These are phyloP conservation scores for Valencia hispanica DNA, from an alignment of 2,797 vertebrate species.

Conservation along the genomic window DNA sequence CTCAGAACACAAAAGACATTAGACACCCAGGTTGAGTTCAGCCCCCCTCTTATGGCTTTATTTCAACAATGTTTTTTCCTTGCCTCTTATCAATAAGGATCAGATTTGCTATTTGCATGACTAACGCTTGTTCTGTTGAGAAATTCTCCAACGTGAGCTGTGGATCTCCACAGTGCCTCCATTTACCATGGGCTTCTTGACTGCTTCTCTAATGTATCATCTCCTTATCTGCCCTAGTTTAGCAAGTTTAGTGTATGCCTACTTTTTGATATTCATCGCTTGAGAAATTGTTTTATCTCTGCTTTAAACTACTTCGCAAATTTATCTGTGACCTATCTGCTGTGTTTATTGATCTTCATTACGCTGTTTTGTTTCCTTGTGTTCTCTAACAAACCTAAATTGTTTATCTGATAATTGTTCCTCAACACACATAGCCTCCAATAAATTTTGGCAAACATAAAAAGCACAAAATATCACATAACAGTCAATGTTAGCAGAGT, in stretches of 20 bases:
- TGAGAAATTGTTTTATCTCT: neutral
- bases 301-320: neutral
- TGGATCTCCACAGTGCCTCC: no score
- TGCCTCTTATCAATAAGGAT: no score
- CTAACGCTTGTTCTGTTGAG: no score
- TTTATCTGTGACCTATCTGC: neutral
- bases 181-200: no score
- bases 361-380: neutral
- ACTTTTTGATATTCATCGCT: no score
- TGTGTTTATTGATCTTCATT: neutral
- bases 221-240: no score
- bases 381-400: neutral
- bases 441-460: conserved; percentile 18
- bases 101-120: no score
- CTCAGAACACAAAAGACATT: no score
- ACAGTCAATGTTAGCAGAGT: conserved; percentile 41
- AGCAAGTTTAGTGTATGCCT: no score
- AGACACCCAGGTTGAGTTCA: no score
- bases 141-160: no score
- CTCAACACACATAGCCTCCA: conserved; percentile 11
- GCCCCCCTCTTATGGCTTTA: neutral
- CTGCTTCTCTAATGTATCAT: no score
- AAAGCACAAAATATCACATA: conserved; percentile 36
- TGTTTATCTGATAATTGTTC: neutral
- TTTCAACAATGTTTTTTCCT: neutral